Conservation (phyloP, 2,113 vertebrate genomes). For the Piprites chloris region DNA sequence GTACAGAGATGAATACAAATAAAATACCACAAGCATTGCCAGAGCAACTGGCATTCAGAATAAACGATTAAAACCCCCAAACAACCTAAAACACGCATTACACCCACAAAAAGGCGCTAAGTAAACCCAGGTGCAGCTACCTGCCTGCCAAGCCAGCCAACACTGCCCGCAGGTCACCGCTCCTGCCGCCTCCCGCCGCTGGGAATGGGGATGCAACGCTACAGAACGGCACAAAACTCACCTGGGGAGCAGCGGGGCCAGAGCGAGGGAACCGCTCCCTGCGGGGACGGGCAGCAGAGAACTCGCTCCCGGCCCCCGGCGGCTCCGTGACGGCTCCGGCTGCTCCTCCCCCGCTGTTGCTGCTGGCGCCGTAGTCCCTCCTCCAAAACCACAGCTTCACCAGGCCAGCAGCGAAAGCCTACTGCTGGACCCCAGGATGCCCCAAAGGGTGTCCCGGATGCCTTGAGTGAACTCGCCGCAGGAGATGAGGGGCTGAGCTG, state of each 20-base stretch:
- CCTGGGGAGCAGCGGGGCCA: not conserved
- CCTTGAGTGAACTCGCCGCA: rapidly evolving
- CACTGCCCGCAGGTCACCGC: rapidly evolving
- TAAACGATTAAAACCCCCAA: not conserved
- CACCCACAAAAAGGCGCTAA: rapidly evolving
- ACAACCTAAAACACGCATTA: not conserved
- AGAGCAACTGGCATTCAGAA: not conserved
- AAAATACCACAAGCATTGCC: not conserved
- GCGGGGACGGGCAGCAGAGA: rapidly evolving
- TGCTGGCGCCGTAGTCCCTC: not conserved
- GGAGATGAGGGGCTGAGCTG: not conserved
- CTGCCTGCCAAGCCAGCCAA: not conserved
- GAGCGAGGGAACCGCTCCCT: not conserved
- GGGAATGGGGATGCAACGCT: rapidly evolving
- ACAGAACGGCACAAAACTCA: not conserved
- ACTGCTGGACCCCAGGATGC: rapidly evolving
- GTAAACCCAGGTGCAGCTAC: rapidly evolving
- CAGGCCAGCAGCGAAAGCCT: rapidly evolving
- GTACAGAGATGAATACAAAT: not conserved
- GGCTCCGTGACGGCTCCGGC: not conserved
- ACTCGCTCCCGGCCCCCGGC: rapidly evolving
- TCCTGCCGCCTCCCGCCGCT: not conserved
- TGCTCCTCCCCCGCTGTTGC: not conserved
- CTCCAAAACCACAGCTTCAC: rapidly evolving
- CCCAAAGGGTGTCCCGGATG: rapidly evolving